Conservation (phyloP, 64 coral and sea anemone species). For the Montipora capricornis region DNA sequence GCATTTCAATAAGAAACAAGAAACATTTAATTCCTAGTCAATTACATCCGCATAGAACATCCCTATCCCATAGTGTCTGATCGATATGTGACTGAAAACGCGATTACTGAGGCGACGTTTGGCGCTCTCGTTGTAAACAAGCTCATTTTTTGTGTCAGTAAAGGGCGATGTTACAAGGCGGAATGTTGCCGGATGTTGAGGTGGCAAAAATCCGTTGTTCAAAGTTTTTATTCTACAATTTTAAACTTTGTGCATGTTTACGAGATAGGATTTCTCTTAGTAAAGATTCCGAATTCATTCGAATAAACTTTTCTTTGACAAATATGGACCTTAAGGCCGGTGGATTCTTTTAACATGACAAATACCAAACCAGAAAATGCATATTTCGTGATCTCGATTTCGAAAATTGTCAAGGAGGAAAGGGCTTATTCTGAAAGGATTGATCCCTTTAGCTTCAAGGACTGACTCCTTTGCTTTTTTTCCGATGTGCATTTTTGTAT, state of each 20-base stretch:
- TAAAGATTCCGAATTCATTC: too few species aligned
- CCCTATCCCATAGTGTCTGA: background rate
- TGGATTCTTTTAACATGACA: background rate
- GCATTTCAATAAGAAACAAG: constrained; percentile 13
- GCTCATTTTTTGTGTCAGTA: background rate
- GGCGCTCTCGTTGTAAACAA: constrained; percentile 15
- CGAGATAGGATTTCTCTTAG: too few species aligned
- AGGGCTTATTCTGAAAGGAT: too few species aligned
- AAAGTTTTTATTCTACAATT: too few species aligned
- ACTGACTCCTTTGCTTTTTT: too few species aligned
- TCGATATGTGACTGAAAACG: background rate
- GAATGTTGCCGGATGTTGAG: constrained; percentile 3
- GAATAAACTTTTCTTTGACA: background rate
- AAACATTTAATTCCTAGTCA: background rate
- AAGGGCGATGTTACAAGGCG: background rate
- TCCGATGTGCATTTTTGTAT: too few species aligned
- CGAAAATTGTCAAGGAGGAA: background rate
- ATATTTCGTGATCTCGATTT: background rate
- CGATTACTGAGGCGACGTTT: background rate
- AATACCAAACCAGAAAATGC: background rate
- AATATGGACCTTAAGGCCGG: background rate
- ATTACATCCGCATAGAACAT: background rate
- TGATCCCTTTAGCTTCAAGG: too few species aligned
- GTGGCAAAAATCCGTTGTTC: background rate
- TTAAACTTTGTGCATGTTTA: background rate